Evolutionary conservation across 2,888 invertebrate species (phyloP).

Genomic region (Mythimna lalbum): DNA sequence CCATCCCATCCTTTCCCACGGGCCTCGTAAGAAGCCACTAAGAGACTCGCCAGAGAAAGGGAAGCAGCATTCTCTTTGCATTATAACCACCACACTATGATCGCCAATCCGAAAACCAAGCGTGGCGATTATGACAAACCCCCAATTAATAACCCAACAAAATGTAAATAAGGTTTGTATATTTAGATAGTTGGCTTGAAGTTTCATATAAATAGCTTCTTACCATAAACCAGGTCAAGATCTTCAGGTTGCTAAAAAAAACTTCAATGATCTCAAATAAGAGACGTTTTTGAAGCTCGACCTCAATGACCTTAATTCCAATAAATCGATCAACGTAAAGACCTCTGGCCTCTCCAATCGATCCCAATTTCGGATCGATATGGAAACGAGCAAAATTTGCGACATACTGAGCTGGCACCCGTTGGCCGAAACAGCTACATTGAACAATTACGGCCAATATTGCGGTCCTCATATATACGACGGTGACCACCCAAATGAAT

Average conservation of each 20-base stretch:
- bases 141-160: no score
- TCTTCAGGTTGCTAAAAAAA: neutral
- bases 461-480: slow-evolving; percentile 70
- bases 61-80: no score
- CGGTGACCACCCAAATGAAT: slow-evolving; percentile 42
- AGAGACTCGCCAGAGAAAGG: no score
- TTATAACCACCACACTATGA: no score
- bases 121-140: no score
- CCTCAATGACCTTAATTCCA: slow-evolving; percentile 26
- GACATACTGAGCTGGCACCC: slow-evolving; percentile 44
- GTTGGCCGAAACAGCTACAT: slow-evolving; percentile 74
- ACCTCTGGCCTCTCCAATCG: slow-evolving; percentile 54
- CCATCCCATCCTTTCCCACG: no score
- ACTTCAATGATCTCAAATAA: neutral
- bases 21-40: no score
- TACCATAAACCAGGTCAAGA: neutral
- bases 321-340: slow-evolving; percentile 41
- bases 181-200: neutral
- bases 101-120: no score
- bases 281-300: slow-evolving; percentile 2
- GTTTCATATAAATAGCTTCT: neutral
- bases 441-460: slow-evolving; percentile 86
- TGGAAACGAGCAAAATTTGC: slow-evolving; percentile 52
- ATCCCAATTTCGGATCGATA: slow-evolving; percentile 66
- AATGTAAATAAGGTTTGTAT: no score